Base-by-base conservation (phyloP, 2,113 vertebrate species). In the Dasyprocta punctata region DNA sequence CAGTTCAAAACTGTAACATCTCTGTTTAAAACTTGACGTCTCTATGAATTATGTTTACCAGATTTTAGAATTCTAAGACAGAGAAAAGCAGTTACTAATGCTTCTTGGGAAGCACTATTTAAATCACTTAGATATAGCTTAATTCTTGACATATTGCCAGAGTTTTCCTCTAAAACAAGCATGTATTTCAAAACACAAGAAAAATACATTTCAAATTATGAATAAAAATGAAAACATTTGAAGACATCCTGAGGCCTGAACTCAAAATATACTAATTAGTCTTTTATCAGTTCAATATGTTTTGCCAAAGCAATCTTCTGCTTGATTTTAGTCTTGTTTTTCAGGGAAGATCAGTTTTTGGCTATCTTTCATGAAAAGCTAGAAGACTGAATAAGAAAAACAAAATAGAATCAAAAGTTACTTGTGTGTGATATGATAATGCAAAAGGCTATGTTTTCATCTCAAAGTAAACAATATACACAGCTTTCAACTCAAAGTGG, bases 251-350 rank as follows among this genome's bases (percentile, higher is more conserved):
- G 44, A 94, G 63, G 69, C 56, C 52, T 92, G 84, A 87, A 90
- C 56, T 96, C 73, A 71, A 49, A 82, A 87, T 90, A 88, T 47
- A 85, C 75, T 96, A 97, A 97, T 97, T 91, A 96, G 78, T 89
- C 95, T 97, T 96, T 92, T 94, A 96, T 97, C 95, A 94, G 65
- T 86, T 91, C 54, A 86, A 52, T 63, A 89, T 96, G 61, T 93
- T 97, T 97, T 94, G 95, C 95, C 93, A 95, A 95, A 97, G 84
- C 78, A 93, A 93, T 93, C 86, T 89, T 97, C 52, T 94, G 91
- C 86, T 94, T 93, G 80, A 92, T 92, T 95, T 90, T 90, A 69
- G 71, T 94, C 65, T 92, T 97, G 90, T 97, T 95, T 95, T 96
- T 89, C 89, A 93, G 65, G 14, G 67, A 91, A 91, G 83, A 93